Evolutionary conservation across 2,113 vertebrate species (phyloP), one percentile per base, ranked within the genome.

Genomic region (Myotis davidii): DNA sequence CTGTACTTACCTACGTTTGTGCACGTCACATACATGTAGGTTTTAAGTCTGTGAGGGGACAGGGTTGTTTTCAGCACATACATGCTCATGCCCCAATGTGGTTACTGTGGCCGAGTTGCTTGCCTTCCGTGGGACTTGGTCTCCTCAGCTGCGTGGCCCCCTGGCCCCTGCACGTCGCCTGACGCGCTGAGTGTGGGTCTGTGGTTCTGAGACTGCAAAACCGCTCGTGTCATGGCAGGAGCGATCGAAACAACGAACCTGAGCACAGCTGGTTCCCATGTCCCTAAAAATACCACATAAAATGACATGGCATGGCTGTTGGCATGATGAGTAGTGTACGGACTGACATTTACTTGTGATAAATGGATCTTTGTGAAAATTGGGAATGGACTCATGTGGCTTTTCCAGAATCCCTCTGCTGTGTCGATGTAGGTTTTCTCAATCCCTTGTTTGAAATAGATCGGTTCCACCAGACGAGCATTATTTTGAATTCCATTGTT

Each of bases 1-100:
- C 70, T 72, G 13, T 83, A 25, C 20, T 5, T n/a, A 37, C 74
- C 39, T 34, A 21, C 1, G 0, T 7, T 5, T 29, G 52, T 59
- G 13, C 2, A 0, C 6, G 4, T 52, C 18, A 64, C 37, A 17
- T 12, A 20, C 27, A 32, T 13, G 16, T 32, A 5, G n/a, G 37
- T 34, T 77, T 69, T 90, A 56, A n/a, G 21, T 32, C 59, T 81
- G 45, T 89, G 67, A 83, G 65, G 52, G 76, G 45, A 83, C 1
- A 1, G 20, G 8, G 0, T 78, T 4, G 1, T 93, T 84, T 67
- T 78, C 9, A 52, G 50, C 32, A 86, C 12, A 16, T 27, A 61
- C 3, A 1, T 21, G 32, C n/a, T 34, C 11, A 16, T 4, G 27
- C 45, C 9, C 72, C 27, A 5, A 0, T 11, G 14, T 20, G 21